These are phyloP conservation scores for Cercocebus atys DNA, from an alignment of 2,113 vertebrate species.

Conservation along the genomic window DNA sequence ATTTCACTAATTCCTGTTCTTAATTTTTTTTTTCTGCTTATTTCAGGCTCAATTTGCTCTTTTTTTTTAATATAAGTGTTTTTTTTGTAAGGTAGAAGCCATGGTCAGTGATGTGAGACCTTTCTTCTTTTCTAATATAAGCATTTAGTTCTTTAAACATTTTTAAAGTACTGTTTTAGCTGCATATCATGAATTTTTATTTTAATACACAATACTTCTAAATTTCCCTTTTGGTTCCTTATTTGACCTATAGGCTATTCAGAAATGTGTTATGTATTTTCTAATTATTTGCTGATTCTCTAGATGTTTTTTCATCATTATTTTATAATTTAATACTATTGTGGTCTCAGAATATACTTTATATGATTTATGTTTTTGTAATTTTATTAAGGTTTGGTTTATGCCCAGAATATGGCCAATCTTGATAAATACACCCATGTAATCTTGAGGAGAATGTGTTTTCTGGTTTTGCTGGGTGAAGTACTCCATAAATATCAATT, in stretches of 20 bases:
- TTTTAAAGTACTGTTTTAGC: neutral
- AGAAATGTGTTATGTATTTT: conserved; percentile 33
- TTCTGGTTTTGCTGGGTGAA: neutral
- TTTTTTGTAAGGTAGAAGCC: neutral
- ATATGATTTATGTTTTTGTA: neutral
- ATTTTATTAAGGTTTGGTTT: conserved; percentile 24
- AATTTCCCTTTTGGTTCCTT: conserved; percentile 13
- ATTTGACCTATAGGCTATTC: neutral
- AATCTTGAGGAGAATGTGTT: conserved; percentile 29
- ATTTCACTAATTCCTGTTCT: neutral
- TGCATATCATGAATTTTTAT: neutral
- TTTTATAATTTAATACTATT: conserved; percentile 21
- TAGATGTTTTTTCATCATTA: neutral
- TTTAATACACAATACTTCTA: conserved; percentile 23
- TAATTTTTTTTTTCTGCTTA: neutral
- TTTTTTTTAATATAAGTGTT: neutral
- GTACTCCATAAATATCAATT: neutral
- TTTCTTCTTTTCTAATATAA: neutral
- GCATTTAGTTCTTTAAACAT: neutral
- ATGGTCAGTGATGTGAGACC: neutral
- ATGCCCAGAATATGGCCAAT: neutral
- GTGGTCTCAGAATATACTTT: neutral
- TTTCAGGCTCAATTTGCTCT: neutral
- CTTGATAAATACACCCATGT: neutral
- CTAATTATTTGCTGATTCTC: conserved; percentile 33